These are phyloP conservation scores for Allygus modestus DNA, from an alignment of 2,888 invertebrate genomes.

Conservation along the genomic window DNA sequence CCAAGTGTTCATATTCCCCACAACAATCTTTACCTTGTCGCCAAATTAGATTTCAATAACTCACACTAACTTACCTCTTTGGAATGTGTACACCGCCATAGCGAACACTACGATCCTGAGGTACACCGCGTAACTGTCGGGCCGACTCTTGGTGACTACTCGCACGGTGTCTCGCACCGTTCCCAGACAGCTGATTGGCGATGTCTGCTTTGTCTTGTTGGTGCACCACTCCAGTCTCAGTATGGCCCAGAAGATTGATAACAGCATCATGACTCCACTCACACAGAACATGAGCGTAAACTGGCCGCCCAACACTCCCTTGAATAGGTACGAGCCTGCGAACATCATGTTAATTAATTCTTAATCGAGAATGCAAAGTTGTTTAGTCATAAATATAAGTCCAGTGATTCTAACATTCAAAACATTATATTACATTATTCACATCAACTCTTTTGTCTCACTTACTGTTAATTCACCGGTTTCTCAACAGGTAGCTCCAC, in stretches of 20 bases:
- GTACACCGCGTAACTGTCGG: slow-evolving; percentile 79
- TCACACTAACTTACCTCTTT: slow-evolving; percentile 81
- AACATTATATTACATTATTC: too few species aligned
- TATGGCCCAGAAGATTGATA: slow-evolving; percentile 82
- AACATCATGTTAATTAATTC: too few species aligned
- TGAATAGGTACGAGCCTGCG: slow-evolving; percentile 82
- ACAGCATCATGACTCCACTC: slow-evolving; percentile 80
- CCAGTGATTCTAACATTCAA: too few species aligned
- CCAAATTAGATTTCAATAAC: too few species aligned
- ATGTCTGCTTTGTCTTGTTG: slow-evolving; percentile 15
- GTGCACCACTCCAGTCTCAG: slow-evolving; percentile 80
- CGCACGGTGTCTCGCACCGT: slow-evolving; percentile 79
- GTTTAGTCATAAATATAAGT: background rate
- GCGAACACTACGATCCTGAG: slow-evolving; percentile 84
- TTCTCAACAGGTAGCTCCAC: too few species aligned
- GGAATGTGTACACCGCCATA: slow-evolving; percentile 89
- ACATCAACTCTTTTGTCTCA: too few species aligned
- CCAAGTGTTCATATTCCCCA: too few species aligned
- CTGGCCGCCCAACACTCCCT: slow-evolving; percentile 79
- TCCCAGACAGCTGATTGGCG: slow-evolving; percentile 38
- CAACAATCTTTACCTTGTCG: too few species aligned
- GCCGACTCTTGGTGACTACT: slow-evolving; percentile 80
- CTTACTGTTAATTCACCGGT: too few species aligned
- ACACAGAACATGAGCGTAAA: slow-evolving; percentile 86
- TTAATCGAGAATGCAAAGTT: slow-evolving; percentile 38